A percentile compares a stretch with the other conserved stretches of the same genome.
Conservation (phyloP, 92 coral and sea anemone genomes). For the Zoanthus gigantus region DNA sequence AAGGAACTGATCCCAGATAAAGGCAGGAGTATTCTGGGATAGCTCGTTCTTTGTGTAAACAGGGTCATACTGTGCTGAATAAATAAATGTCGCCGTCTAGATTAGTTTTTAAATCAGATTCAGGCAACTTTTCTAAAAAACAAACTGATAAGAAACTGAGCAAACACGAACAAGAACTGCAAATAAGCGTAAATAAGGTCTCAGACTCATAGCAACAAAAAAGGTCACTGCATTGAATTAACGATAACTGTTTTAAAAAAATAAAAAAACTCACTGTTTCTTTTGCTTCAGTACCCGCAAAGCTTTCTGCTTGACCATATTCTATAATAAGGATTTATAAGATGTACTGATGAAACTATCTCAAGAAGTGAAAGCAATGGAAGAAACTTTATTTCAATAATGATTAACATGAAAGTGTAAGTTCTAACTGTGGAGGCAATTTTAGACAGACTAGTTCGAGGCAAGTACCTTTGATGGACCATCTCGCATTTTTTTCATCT, state of each 20-base stretch:
- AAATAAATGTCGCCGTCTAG: no score
- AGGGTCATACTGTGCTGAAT: no score
- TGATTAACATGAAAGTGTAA: background rate
- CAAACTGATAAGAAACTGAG: background rate
- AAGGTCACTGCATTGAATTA: background rate
- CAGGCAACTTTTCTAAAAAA: no score
- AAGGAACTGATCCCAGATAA: no score
- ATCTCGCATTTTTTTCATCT: constrained; percentile 99
- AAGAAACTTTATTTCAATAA: background rate
- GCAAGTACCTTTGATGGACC: constrained; percentile 96
- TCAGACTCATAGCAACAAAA: background rate
- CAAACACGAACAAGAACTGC: background rate
- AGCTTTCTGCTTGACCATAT: constrained; percentile 98
- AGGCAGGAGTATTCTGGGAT: no score
- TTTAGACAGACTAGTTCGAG: background rate
- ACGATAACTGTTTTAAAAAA: background rate
- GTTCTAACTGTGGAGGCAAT: background rate
- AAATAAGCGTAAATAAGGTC: background rate
- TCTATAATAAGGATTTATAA: constrained; percentile 55
- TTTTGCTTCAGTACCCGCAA: constrained; percentile 95
- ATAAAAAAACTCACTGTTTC: constrained; percentile 76
- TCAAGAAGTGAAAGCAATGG: background rate
- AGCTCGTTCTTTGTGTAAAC: no score
- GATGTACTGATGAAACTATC: no score
- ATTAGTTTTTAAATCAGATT: no score